Conservation (phyloP, 2,113 vertebrate genomes). For the Ochotona princeps region DNA sequence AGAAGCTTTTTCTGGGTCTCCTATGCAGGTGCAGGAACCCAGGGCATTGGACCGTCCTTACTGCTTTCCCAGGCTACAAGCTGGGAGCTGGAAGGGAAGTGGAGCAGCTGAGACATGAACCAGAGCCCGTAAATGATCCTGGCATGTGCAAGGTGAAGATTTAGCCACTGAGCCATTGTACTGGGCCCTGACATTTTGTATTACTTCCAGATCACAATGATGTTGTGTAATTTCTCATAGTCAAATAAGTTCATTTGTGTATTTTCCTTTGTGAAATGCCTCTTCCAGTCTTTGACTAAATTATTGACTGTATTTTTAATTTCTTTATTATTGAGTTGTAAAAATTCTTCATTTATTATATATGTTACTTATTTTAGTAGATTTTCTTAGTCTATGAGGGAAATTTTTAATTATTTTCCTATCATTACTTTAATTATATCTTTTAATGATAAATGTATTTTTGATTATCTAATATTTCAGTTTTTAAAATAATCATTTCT, state of each 20-base stretch:
- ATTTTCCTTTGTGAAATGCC: not conserved
- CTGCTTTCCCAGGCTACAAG: too few species aligned
- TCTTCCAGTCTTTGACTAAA: not conserved
- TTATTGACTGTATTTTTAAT: not conserved
- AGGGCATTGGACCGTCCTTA: too few species aligned
- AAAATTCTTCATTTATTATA: not conserved
- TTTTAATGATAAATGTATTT: not conserved
- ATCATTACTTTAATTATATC: not conserved
- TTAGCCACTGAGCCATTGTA: too few species aligned
- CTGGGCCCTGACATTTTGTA: not conserved
- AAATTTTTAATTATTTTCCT: not conserved
- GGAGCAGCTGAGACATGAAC: too few species aligned
- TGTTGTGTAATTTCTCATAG: not conserved
- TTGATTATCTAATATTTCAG: not conserved
- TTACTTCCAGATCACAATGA: not conserved
- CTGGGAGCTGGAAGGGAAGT: too few species aligned
- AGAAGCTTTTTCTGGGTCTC: too few species aligned
- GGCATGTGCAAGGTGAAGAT: too few species aligned
- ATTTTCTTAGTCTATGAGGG: not conserved
- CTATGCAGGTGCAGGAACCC: too few species aligned
- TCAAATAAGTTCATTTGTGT: not conserved
- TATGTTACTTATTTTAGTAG: not conserved
- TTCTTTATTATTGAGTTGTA: not conserved
- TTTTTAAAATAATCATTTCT: constrained; percentile 41
- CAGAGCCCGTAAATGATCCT: too few species aligned